Base-by-base conservation (phyloP, 2,888 invertebrate genomes). In the Eurytoma adleriae region DNA sequence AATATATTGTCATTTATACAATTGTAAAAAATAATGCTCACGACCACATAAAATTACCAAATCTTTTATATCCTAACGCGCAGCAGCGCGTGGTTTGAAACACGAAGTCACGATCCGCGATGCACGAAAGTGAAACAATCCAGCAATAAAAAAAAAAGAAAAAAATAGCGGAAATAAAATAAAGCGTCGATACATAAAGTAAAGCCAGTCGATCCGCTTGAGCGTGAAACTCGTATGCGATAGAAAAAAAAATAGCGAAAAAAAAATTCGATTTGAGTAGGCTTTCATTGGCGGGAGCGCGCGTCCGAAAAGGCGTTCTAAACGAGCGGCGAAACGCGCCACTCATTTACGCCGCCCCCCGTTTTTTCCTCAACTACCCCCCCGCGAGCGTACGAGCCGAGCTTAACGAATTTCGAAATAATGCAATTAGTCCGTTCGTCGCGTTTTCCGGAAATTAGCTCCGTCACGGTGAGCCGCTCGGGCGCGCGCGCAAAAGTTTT, bases 381-480 rank as follows among this genome's bases (percentile, higher is more conserved):
- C 59, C 27, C 48, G 59, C 72, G 71, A 50, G 16, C 59, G 74
- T 73, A 40, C 40, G 40, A 40, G 40, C 7, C 7, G 73, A 20
- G 76, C 68, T 81, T 79, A 83, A 83, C 83, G 83, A 86, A 86
- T 84, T 84, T 85, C 84, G 83, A 84, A 85, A 84, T 85, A 86
- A 86, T 84, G 83, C 84, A 85, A 86, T 86, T 85, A 85, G 84
- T 71, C 59, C 52, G 69, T 82, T 80, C 82, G 82, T 73, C 61
- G 81, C 83, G 82, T 77, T 82, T 84, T 84, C 82, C 81, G 84
- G 84, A 86, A 86, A 85, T 86, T 85, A 85, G 83, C 82, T 84
- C 80, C 83, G 83, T 82, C 83, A 71, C 68, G 79, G 67, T 52
- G 20, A 48, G 57, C 64, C 40, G 64, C 64, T n/a, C n/a, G 64